phyloP scores from a whole-genome alignment of 2,797 vertebrate genomes.

The Ciconia nigra region DNA sequence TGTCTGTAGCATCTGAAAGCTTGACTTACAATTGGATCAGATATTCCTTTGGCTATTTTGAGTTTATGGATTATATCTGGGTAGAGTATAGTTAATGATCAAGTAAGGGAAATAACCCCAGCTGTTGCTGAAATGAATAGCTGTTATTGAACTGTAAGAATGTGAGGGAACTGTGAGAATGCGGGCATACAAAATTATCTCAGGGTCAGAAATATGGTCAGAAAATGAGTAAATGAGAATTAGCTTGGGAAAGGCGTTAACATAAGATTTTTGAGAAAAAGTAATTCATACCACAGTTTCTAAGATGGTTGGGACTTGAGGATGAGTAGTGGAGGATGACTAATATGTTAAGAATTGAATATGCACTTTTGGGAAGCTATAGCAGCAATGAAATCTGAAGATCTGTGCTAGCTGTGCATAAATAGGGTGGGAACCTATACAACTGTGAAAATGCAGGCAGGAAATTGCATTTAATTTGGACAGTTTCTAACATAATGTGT shows the following conservation, averaged over 20 bases:
- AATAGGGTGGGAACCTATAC: neutral
- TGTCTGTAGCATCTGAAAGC: neutral
- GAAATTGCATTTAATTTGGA: neutral
- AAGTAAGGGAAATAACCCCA: neutral
- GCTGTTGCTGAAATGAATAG: neutral
- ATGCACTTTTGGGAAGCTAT: neutral
- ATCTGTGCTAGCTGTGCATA: neutral
- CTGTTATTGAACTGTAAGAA: neutral
- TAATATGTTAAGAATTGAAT: neutral
- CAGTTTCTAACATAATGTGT: neutral
- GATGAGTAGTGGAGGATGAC: neutral
- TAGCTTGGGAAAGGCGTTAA: neutral
- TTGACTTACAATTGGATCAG: neutral
- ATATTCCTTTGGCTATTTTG: neutral
- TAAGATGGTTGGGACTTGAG: neutral
- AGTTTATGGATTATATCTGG: neutral
- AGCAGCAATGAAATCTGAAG: neutral
- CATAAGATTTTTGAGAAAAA: neutral
- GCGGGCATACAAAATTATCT: neutral
- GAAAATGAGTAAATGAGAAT: neutral
- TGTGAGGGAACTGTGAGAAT: neutral
- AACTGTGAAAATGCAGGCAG: neutral
- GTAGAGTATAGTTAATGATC: neutral
- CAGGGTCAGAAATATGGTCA: neutral
- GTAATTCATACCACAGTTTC: neutral